Base-by-base conservation (phyloP, 1,140 invertebrate genomes). In the Thereuonema tuberculata region DNA sequence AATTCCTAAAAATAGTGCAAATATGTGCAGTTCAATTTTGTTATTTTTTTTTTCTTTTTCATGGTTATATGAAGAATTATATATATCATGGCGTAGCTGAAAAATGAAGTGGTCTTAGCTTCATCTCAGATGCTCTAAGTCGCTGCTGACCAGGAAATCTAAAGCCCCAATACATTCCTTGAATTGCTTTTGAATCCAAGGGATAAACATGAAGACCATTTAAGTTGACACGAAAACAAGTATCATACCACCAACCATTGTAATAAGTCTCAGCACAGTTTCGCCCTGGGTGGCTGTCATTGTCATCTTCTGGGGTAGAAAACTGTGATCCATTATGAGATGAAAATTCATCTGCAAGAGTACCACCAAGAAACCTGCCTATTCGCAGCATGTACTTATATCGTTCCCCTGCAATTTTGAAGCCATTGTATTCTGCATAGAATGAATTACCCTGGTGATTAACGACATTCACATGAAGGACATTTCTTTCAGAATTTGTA, bases 241-340 rank as follows among this genome's bases (percentile, higher is more conserved):
- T 79, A 67, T 79, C 77, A 68, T 80, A 83, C 81, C 81, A 82
- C 77, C 81, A 81, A 1, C 80, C 81, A 1, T 77, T 78, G 12
- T 75, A 75, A 64, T 75, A 79, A 1, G 71, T 67, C 14, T 72
- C 67, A 17, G 77, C 75, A 65, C 79, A 80, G 50, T 75, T 71
- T 50, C 69, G 69, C 48, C 71, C 71, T 1, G 68, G 67, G 15
- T 76, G 75, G 52, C 74, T 66, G 66, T 82, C 80, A 69, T 82
- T 81, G 61, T 77, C 75, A 5, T 68, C 68, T 69, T 84, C 82
- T 55, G 69, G 75, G 1, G 81, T 81, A 60, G 77, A 81, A 67
- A 84, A 84, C 48, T 75, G 72, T 55, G 74, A 73, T 2, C 70
- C 71, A 69, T 79, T 77, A 67, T 82, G 81, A 63, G 76, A 76